Evolutionary conservation across 2,888 invertebrate species (phyloP), one percentile per base, ranked within the genome.

Genomic region (Enchytraeus crypticus): DNA sequence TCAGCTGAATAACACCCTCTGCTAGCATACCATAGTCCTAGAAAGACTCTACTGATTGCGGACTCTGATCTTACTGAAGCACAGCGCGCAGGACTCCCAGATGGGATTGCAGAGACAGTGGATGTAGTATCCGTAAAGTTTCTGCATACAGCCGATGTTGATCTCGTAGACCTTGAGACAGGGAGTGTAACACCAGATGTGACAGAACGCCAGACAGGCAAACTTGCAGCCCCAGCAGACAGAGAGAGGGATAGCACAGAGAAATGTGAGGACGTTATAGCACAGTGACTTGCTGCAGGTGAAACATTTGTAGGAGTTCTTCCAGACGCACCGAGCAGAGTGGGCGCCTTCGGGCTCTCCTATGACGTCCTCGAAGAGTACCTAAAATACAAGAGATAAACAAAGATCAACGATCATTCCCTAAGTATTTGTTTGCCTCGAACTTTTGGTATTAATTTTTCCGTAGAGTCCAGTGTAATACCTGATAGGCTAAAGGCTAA

Each of bases 141-240:
- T 83, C 53, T 85, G 82, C 0, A 83, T 76, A 1, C 85, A 84
- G 0, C 84, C 83, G 73, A 84, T 86, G 72, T 84, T 84, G 71
- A 87, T 85, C 77, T 85, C 85, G 76, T 84, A 82, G 64, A 84
- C 82, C 56, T 86, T 82, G 49, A 87, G 77, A 62, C 84, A 84
- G 3, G 88, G 87, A 0, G 83, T 85, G 21, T 84, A 79, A 72
- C 86, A 86, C 87, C 88, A 88, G 71, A 88, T 86, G 80, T 87
- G 86, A 21, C 43, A 18, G 54, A 66, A 69, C 3, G 87, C 84
- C 14, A 87, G 78, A 69, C 86, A 65, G 18, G 71, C 71, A 55
- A 71, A 71, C 53, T 61, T 47, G 53, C 66, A 71, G 18, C 70
- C 71, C 34, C 86, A 81, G 67, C 83, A 78, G 63, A 87, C 80